Percentiles rank a stretch among this genome's conserved stretches.
These are phyloP conservation scores for Tetropium fuscum DNA, from an alignment of 2,888 invertebrate genomes.

Conservation along the genomic window DNA sequence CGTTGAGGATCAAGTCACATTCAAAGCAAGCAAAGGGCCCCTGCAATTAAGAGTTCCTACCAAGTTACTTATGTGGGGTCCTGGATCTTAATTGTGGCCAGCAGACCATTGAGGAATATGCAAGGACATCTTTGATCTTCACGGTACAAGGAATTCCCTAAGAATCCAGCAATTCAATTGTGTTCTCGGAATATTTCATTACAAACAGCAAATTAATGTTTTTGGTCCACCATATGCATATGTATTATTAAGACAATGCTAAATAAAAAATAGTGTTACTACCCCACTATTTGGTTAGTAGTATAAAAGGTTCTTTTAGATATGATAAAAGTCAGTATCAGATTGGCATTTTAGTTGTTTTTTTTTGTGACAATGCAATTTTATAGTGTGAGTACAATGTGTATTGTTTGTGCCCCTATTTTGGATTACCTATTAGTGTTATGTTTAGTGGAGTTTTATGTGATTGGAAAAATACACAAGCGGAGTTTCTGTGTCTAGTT, in stretches of 20 bases:
- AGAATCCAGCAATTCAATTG: constrained; percentile 52
- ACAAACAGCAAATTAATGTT: constrained; percentile 40
- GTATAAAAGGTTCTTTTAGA: constrained; percentile 54
- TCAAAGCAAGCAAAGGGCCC: constrained; percentile 20
- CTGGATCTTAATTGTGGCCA: constrained; percentile 55
- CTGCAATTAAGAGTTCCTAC: constrained; percentile 33
- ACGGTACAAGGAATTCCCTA: constrained; percentile 60
- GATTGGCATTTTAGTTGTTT: constrained; percentile 33
- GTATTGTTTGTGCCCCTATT: constrained; percentile 25
- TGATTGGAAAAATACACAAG: no score
- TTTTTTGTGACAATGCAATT: constrained; percentile 40
- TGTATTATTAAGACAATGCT: constrained; percentile 56
- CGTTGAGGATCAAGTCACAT: no score
- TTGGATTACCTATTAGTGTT: constrained; percentile 38
- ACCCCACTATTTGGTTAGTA: constrained; percentile 49
- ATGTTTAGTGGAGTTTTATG: constrained; percentile 22
- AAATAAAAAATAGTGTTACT: constrained; percentile 50
- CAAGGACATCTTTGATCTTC: constrained; percentile 65
- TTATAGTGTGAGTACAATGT: constrained; percentile 45
- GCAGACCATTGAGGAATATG: constrained; percentile 57
- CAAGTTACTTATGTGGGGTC: constrained; percentile 38
- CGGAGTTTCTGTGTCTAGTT: no score
- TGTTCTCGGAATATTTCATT: constrained; percentile 47
- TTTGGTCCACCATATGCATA: constrained; percentile 48
- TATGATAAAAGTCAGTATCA: constrained; percentile 46